A percentile compares a stretch with the other conserved stretches of the same genome.
These are phyloP conservation scores for Microcebus ravelobensis DNA, from an alignment of 2,113 vertebrate species.

Conservation along the genomic window DNA sequence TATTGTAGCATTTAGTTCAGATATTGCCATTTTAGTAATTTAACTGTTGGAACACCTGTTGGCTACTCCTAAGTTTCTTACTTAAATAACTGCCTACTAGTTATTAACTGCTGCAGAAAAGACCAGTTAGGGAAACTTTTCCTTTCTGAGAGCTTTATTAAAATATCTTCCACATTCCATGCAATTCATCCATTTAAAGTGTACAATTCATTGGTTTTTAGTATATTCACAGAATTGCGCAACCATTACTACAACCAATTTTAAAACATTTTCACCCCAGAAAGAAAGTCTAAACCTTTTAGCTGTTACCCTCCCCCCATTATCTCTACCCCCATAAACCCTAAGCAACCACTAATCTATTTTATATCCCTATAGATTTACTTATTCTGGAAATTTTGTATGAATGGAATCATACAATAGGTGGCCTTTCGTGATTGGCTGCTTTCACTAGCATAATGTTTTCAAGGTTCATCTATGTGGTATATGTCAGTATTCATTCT, in stretches of 20 bases:
- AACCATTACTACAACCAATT: neutral
- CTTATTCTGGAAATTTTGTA: neutral
- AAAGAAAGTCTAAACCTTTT: neutral
- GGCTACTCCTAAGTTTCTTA: neutral
- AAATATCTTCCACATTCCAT: neutral
- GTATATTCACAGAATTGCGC: neutral
- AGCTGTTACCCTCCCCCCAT: neutral
- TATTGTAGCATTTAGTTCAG: neutral
- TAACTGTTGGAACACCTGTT: neutral
- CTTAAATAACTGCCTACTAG: neutral
- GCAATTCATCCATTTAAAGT: neutral
- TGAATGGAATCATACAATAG: neutral
- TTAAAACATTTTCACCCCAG: neutral
- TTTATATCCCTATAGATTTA: neutral
- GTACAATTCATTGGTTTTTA: neutral
- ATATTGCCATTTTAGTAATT: neutral
- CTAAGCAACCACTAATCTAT: neutral
- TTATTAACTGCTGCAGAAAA: constrained; percentile 16
- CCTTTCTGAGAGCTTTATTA: neutral
- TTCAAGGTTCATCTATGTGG: neutral
- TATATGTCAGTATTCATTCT: neutral
- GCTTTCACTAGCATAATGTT: neutral
- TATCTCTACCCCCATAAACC: neutral
- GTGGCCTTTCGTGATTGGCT: neutral
- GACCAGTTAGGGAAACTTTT: neutral